Evolutionary conservation across 2,888 invertebrate genomes (phyloP), one percentile per base, ranked within the genome.

Genomic region (Bellardia pandia): DNA sequence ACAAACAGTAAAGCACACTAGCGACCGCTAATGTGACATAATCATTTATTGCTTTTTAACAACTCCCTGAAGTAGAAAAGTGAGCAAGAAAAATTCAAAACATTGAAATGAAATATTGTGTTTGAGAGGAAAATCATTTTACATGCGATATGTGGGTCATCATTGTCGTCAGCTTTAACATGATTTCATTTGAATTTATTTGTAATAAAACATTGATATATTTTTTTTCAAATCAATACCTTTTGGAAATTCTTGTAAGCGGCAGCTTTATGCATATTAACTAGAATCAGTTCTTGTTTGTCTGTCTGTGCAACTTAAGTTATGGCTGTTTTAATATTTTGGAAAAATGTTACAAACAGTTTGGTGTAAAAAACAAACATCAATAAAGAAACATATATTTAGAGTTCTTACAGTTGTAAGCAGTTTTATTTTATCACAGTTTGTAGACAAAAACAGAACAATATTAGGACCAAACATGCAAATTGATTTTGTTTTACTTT

Each of bases 1-100:
- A 75, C 13, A 33, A 16, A 16, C 48, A n/a, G 8, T 30, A 33
- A n/a, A n/a, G 48, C 7, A 37, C 71, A 60, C 33, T 6, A 74
- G 56, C 51, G 40, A 60, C 68, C 81, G 58, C 75, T 81, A 81
- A 81, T 75, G 58, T 74, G 81, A 68, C 68, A 68, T 58, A 69
- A 69, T 78, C 78, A 58, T 69, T 69, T 81, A 58, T 75, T 75
- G 58, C 13, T 45, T n/a, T 56, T 75, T 68, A 81, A 81, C 81
- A 81, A 81, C 48, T 81, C 81, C 75, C 81, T 30, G 6, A 68
- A 75, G 81, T 48, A 7, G 13, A 14, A 30, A 69, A 69, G 58
- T 33, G 42, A 14, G 13, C 0, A 58, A 58, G n/a, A 71, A 72
- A 23, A 58, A 11, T 11, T 30, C 7, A 30, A 51, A 16, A 40